Conservation (phyloP, 2,113 vertebrate genomes). For the Nothoprocta pentlandii region DNA sequence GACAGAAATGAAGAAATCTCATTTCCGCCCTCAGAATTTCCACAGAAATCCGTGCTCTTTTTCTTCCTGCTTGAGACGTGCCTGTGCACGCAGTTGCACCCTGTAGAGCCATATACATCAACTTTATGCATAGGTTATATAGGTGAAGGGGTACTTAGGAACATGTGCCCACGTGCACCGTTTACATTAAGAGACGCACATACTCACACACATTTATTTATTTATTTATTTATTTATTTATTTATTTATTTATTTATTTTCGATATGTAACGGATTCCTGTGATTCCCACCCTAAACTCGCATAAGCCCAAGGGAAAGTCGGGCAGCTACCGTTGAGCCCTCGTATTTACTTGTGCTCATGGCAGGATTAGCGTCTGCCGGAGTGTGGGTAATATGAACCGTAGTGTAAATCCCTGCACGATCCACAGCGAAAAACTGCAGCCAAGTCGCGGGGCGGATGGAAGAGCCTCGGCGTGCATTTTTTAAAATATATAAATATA, state of each 20-base stretch:
- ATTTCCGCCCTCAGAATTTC: background rate
- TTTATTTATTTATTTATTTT: too few species aligned
- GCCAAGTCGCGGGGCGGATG: too few species aligned
- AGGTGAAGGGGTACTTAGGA: background rate
- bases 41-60: background rate
- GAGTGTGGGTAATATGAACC: background rate
- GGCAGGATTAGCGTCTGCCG: background rate
- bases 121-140: background rate
- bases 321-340: slow-evolving; percentile 27
- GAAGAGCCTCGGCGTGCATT: too few species aligned
- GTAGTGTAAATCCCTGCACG: background rate
- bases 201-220: too few species aligned
- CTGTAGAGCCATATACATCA: fast-evolving
- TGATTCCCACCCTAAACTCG: background rate
- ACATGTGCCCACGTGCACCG: background rate
- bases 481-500: too few species aligned
- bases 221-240: too few species aligned
- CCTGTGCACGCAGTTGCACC: fast-evolving
- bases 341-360: background rate
- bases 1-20: background rate
- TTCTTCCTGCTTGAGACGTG: background rate
- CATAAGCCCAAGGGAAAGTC: background rate
- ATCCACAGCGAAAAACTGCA: background rate
- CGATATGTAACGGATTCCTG: background rate
- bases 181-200: background rate